Evolutionary conservation across 1,140 invertebrate genomes (phyloP).

Genomic region (Sesamia nonagrioides): DNA sequence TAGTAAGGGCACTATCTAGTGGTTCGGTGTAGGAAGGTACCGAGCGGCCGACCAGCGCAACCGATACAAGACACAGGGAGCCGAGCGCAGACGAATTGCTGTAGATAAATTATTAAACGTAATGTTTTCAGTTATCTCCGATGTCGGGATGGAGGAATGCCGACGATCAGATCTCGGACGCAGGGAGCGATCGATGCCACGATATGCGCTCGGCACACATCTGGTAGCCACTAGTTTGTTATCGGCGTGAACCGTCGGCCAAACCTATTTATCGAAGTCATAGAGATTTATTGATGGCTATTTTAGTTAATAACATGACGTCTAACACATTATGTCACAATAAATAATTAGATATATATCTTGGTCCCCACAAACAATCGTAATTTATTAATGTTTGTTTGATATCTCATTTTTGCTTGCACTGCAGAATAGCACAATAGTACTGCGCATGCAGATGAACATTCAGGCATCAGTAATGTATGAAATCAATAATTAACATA

Average conservation of each 20-base stretch:
- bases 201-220: slow-evolving; percentile 67
- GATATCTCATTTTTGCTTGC: slow-evolving; percentile 18
- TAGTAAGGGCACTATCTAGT: slow-evolving; percentile 44
- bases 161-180: slow-evolving; percentile 66
- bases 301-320: slow-evolving; percentile 66
- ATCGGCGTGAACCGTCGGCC: slow-evolving; percentile 60
- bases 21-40: slow-evolving; percentile 11
- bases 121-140: slow-evolving; percentile 75
- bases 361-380: slow-evolving; percentile 33
- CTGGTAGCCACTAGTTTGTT: slow-evolving; percentile 66
- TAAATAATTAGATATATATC: slow-evolving; percentile 59
- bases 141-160: slow-evolving; percentile 69
- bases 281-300: slow-evolving; percentile 66
- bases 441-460: background rate
- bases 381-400: slow-evolving; percentile 50
- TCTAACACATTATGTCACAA: slow-evolving; percentile 65
- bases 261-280: slow-evolving; percentile 72
- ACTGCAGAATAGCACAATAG: slow-evolving; percentile 8
- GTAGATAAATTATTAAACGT: slow-evolving; percentile 74
- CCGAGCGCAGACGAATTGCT: slow-evolving; percentile 68
- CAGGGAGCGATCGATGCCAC: slow-evolving; percentile 63
- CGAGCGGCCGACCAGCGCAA: slow-evolving; percentile 12
- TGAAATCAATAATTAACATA: too few relatives aligned
- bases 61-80: slow-evolving; percentile 53
- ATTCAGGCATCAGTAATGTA: background rate